A percentile compares a stretch with the other conserved stretches of the same genome.
phyloP scores from a whole-genome alignment of 2,888 invertebrate species.

The Dasysyrphus tricinctus region DNA sequence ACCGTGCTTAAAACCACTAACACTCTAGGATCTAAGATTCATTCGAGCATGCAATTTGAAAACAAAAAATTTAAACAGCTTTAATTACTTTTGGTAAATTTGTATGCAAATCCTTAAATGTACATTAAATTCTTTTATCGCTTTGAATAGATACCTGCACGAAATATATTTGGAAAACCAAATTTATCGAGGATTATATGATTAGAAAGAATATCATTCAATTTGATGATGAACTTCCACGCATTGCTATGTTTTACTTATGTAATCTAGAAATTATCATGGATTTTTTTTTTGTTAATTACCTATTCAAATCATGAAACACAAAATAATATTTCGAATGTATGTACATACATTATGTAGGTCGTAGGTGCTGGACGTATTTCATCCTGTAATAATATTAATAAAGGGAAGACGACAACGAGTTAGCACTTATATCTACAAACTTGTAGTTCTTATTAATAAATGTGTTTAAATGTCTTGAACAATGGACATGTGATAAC shows the following conservation, averaged over 20 bases:
- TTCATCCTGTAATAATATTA: too few relatives aligned
- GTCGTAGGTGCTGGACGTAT: too few relatives aligned
- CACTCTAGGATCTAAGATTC: neutral
- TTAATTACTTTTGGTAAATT: constrained; percentile 3
- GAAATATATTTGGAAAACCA: neutral
- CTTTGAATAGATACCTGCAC: neutral
- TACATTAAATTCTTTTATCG: neutral
- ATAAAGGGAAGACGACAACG: too few relatives aligned
- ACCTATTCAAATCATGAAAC: too few relatives aligned
- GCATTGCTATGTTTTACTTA: neutral
- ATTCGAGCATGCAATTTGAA: neutral
- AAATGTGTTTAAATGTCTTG: too few relatives aligned
- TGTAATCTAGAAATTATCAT: neutral
- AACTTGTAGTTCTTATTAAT: too few relatives aligned
- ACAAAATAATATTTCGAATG: too few relatives aligned
- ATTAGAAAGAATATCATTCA: neutral
- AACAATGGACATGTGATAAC: too few relatives aligned
- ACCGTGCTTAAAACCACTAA: neutral
- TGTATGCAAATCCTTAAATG: neutral
- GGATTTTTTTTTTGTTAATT: too few relatives aligned
- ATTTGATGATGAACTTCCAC: neutral
- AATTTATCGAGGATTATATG: constrained; percentile 4
- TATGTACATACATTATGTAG: too few relatives aligned
- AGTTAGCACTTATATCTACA: too few relatives aligned
- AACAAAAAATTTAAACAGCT: constrained; percentile 1